These are phyloP conservation scores for Diprion similis DNA, from an alignment of 1,140 invertebrate genomes.

Conservation along the genomic window DNA sequence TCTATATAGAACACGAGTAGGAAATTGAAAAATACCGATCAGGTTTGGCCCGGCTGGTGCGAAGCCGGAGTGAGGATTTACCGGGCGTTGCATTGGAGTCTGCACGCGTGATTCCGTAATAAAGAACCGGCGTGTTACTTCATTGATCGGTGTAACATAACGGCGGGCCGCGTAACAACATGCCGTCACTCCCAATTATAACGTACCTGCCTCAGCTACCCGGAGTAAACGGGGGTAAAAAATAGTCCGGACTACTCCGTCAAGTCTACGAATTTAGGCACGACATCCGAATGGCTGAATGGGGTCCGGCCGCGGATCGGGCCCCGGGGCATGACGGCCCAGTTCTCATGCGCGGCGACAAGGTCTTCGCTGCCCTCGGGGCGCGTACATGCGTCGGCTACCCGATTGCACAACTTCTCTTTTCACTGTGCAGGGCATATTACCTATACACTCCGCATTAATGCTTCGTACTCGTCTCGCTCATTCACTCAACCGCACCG, in stretches of 20 bases:
- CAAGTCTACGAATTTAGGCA: not conserved
- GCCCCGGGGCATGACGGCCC: constrained; percentile 44
- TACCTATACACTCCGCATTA: not conserved
- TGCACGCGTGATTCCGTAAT: not conserved
- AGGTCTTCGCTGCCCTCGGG: constrained; percentile 49
- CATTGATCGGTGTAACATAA: not conserved
- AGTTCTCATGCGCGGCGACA: constrained; percentile 58
- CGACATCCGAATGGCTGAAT: not conserved
- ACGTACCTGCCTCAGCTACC: too few relatives aligned
- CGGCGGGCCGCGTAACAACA: too few relatives aligned
- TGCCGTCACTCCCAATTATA: too few relatives aligned
- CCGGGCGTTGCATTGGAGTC: not conserved
- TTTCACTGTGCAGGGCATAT: not conserved
- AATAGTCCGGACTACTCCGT: too few relatives aligned
- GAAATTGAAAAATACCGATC: too few relatives aligned
- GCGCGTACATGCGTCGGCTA: constrained; percentile 6
- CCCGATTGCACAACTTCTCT: not conserved
- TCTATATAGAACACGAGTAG: too few relatives aligned
- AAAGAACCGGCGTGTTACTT: not conserved
- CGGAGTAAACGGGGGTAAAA: too few relatives aligned
- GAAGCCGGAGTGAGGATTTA: too few relatives aligned
- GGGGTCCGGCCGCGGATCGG: constrained; percentile 13
- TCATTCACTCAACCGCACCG: not conserved
- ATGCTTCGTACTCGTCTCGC: not conserved
- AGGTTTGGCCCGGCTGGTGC: too few relatives aligned